Evolutionary conservation across 2,888 invertebrate genomes (phyloP).

Genomic region (Callyntrura sp.): DNA sequence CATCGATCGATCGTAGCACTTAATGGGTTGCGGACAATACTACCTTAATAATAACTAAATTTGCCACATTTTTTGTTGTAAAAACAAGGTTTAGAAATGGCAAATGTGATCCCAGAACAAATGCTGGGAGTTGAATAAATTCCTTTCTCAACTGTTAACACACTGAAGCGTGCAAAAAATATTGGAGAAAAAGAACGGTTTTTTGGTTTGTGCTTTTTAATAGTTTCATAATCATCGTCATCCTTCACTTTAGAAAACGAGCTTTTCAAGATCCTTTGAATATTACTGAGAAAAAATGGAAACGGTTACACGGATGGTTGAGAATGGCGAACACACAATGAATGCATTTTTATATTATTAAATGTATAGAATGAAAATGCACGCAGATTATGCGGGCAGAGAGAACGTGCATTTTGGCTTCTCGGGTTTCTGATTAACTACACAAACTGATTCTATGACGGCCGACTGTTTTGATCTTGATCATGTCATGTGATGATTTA

Average conservation of each 20-base stretch:
- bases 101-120: background rate
- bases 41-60: background rate
- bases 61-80: background rate
- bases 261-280: background rate
- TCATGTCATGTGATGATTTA: background rate
- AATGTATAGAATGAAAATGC: background rate
- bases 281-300: conserved; percentile 46
- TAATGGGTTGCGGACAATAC: background rate
- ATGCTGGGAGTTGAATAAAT: background rate
- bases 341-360: conserved; percentile 12
- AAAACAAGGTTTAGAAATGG: background rate
- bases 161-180: conserved; percentile 60
- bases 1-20: background rate
- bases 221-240: conserved; percentile 31
- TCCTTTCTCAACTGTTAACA: conserved; percentile 31
- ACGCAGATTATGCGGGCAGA: background rate
- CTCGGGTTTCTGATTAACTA: conserved; percentile 5
- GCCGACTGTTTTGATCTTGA: background rate
- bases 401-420: background rate
- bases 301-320: conserved; percentile 59
- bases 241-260: background rate
- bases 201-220: conserved; percentile 49
- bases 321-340: conserved; percentile 43
- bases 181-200: conserved; percentile 61
- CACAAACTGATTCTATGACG: background rate